A percentile compares a stretch with the other conserved stretches of the same genome.
Evolutionary conservation across 2,113 vertebrate genomes (phyloP).

Genomic region (human): DNA sequence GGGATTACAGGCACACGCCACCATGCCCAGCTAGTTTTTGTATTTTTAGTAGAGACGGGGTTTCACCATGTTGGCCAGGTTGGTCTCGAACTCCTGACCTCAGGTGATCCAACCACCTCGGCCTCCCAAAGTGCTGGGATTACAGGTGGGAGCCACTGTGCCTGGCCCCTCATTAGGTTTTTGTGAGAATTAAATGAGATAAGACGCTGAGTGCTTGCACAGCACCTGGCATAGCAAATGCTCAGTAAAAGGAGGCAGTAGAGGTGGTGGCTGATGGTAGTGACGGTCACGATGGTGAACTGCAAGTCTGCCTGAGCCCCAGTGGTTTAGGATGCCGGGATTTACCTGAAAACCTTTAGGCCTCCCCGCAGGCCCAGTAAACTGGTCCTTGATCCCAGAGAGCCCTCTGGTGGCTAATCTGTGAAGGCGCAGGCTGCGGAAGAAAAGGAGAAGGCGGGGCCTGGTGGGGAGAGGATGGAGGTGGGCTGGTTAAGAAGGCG

Average conservation of each 20-base stretch:
- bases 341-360: background rate
- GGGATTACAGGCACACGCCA: too few species aligned
- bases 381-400: background rate
- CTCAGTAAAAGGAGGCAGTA: background rate
- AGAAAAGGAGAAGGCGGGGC: background rate
- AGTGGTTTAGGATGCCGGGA: background rate
- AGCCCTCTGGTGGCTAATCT: background rate
- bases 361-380: accelerated
- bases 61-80: too few species aligned
- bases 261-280: background rate
- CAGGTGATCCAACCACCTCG: too few species aligned
- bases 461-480: too few species aligned
- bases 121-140: too few species aligned
- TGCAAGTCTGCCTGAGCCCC: background rate
- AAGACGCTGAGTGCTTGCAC: background rate
- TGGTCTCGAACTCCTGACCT: too few species aligned
- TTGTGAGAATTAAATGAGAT: background rate
- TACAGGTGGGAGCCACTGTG: too few species aligned
- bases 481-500: background rate
- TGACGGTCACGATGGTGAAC: too few species aligned
- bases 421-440: background rate
- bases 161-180: background rate
- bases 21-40: too few species aligned
- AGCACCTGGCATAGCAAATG: background rate
- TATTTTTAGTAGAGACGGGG: too few species aligned